Conservation (phyloP, 2,113 vertebrate species). For the human (Homo sapiens) region DNA sequence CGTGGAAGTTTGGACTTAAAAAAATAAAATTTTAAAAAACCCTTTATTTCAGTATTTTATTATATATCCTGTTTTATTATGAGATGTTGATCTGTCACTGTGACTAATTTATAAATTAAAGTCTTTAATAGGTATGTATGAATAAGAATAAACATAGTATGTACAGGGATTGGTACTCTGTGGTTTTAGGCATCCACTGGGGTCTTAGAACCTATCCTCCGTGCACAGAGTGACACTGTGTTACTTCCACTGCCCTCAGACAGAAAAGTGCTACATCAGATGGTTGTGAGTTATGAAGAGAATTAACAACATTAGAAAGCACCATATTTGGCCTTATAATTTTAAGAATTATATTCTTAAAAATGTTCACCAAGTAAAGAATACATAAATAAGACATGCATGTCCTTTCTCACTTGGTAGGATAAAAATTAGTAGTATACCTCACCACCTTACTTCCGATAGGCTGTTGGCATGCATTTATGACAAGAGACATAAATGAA, state of each 20-base stretch:
- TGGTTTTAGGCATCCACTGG: background rate
- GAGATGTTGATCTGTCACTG: background rate
- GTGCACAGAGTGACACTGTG: background rate
- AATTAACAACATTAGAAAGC: background rate
- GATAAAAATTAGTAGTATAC: background rate
- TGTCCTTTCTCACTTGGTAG: background rate
- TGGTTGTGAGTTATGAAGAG: background rate
- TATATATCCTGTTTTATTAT: background rate
- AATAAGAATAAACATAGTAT: background rate
- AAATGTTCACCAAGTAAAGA: background rate
- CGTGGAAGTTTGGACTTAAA: background rate
- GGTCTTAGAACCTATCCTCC: background rate
- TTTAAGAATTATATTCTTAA: background rate
- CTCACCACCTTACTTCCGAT: background rate
- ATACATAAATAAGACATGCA: background rate
- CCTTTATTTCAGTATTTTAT: background rate
- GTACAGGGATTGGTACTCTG: background rate
- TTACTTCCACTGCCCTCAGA: background rate
- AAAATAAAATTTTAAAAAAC: background rate
- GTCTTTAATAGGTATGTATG: background rate
- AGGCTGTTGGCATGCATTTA: background rate
- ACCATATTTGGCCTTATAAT: background rate
- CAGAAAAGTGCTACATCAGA: background rate
- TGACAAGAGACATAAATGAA: background rate
- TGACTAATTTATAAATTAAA: background rate